phyloP scores from a whole-genome alignment of 1,140 invertebrate genomes.

The Dreissena rostriformis region DNA sequence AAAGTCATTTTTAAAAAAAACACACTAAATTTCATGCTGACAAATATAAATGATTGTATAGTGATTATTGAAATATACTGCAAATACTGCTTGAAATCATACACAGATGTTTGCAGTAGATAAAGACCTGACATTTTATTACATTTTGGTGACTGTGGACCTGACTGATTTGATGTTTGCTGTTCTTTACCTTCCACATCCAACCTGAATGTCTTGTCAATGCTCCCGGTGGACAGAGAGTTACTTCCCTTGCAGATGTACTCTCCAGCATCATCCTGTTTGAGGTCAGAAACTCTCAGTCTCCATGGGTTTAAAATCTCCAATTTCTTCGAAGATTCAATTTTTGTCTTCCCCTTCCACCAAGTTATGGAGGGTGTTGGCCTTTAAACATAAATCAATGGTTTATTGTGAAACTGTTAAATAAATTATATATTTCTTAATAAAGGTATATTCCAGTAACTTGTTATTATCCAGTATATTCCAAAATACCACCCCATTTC shows the following conservation, averaged over 20 bases:
- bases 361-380: constrained; percentile 64
- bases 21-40: too few species aligned
- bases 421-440: not conserved
- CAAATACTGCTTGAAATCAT: too few species aligned
- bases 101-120: too few species aligned
- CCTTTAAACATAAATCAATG: constrained; percentile 45
- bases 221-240: not conserved
- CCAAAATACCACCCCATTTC: too few species aligned
- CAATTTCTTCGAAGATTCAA: constrained; percentile 20
- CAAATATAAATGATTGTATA: too few species aligned
- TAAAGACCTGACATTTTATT: too few species aligned
- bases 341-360: constrained; percentile 32
- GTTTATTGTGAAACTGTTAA: not conserved
- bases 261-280: constrained; percentile 71
- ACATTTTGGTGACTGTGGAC: too few species aligned
- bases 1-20: too few species aligned
- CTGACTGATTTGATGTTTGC: too few species aligned
- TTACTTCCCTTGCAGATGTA: constrained; percentile 73
- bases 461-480: too few species aligned
- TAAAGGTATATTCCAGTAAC: too few species aligned
- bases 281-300: constrained; percentile 67
- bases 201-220: constrained; percentile 57
- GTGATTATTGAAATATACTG: too few species aligned
- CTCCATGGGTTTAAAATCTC: constrained; percentile 61
- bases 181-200: constrained; percentile 58